Base-by-base conservation (phyloP, 2,888 invertebrate genomes). In the Tholera decimalis region DNA sequence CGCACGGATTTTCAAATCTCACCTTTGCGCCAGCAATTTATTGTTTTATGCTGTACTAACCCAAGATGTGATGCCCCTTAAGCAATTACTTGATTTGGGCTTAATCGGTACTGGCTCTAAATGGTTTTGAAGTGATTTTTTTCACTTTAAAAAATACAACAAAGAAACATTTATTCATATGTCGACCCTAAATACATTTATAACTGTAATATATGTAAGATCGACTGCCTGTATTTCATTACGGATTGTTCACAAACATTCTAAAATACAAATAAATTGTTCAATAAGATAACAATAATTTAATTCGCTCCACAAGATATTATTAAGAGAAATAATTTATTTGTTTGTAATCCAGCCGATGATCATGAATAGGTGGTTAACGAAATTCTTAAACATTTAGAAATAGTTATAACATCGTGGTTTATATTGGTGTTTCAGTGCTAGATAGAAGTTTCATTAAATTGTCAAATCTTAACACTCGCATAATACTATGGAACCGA, bases 221-320 rank as follows among this genome's bases (percentile, higher is more conserved):
- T 2, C 22, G 46, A 39, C 53, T 58, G 53, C 39, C 75, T 57
- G 67, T 57, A 41, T 33, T 43, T 57, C 3, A 39, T 33, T 28
- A 72, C 0, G 13, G 24, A 18, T 67, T 28, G 44, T 54, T 65
- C 15, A 11, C 43, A 70, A 8, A 47, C 11, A 73, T 72, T 72
- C 63, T 67, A 72, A 67, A 67, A 67, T 60, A 41, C 1, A 60
- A 60, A 28, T 24, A 39, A 37, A 41, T 70, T 54, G 20, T 37
- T 26, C 2, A 53, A 18, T 68, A 63, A 37, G 22, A 43, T 30
- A 62, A 41, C 35, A 62, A 30, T 62, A 54, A 47, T 37, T 6
- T 4, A 53, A 35, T 30, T 35, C 20, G 6, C 22, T 43, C 24
- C 43, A 15, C n/a, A 22, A 59, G 2, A 49, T 24, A 43, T 64